These are phyloP conservation scores for Cynopterus brachyotis DNA, from an alignment of 2,113 vertebrate genomes.

Conservation along the genomic window DNA sequence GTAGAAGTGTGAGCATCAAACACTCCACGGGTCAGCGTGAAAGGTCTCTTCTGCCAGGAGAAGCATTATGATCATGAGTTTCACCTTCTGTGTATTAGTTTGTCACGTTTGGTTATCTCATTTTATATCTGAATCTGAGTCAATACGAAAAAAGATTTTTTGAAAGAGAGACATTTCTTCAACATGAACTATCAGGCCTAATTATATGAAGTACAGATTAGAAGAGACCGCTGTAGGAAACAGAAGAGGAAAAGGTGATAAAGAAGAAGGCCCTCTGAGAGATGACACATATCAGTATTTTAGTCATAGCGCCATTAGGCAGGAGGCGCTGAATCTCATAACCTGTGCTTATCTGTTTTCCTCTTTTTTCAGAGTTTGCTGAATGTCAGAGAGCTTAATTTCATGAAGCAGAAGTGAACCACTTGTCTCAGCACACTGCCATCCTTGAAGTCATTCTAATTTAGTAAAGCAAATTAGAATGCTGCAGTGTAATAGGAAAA, in stretches of 20 bases:
- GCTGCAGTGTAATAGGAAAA: accelerated
- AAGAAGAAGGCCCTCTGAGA: neutral
- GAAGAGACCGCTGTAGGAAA: neutral
- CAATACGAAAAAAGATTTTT: neutral
- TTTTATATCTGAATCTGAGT: conserved; percentile 9
- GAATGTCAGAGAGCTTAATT: neutral
- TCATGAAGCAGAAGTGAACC: neutral
- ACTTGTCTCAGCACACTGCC: neutral
- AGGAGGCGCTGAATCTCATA: neutral
- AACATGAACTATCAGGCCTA: neutral
- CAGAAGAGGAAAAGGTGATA: neutral
- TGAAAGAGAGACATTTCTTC: neutral
- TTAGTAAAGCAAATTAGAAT: neutral
- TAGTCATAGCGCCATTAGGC: accelerated
- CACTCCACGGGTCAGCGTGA: neutral
- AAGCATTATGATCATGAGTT: neutral
- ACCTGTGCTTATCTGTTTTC: neutral
- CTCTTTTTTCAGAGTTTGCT: neutral
- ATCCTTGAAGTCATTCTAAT: neutral
- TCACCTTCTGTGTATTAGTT: neutral
- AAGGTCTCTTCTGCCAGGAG: neutral
- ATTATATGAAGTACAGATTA: neutral
- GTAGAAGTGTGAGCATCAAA: no score
- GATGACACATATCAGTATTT: accelerated
- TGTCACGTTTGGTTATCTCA: neutral